These are phyloP conservation scores for Macrostomum cliftonense DNA, from an alignment of 2,888 invertebrate species.

Conservation along the genomic window DNA sequence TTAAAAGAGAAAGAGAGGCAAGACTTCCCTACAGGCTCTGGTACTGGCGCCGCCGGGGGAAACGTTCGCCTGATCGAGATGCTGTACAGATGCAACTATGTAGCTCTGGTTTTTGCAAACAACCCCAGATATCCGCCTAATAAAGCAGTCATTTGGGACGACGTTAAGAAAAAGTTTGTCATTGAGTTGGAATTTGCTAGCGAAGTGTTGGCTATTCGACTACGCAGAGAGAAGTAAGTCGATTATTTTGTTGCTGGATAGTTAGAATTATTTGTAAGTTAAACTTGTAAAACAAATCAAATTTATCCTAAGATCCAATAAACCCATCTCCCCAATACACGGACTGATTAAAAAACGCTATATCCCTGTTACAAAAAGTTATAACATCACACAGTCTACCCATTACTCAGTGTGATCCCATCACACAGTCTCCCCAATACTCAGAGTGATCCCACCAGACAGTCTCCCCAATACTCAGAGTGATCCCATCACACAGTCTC, in stretches of 20 bases:
- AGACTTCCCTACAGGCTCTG: slow-evolving; percentile 63
- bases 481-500: too few relatives aligned
- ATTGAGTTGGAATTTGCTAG: slow-evolving; percentile 82
- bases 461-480: too few relatives aligned
- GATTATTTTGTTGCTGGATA: background rate
- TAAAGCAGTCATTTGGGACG: slow-evolving; percentile 70
- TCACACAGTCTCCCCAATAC: too few relatives aligned
- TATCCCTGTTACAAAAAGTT: too few relatives aligned
- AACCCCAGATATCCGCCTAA: slow-evolving; percentile 5
- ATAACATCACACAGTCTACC: too few relatives aligned
- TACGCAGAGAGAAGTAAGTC: slow-evolving; percentile 59
- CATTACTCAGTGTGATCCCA: too few relatives aligned
- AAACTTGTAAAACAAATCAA: too few relatives aligned
- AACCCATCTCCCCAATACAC: too few relatives aligned
- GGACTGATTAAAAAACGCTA: too few relatives aligned
- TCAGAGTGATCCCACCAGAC: too few relatives aligned
- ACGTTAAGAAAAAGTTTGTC: slow-evolving; percentile 76
- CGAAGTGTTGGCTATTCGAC: slow-evolving; percentile 71
- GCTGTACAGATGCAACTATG: slow-evolving; percentile 76
- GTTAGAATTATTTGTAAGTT: too few relatives aligned
- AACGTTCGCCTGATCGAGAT: slow-evolving; percentile 86
- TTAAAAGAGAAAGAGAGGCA: slow-evolving; percentile 80
- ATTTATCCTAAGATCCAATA: too few relatives aligned
- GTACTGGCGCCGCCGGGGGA: background rate
- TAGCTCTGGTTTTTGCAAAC: slow-evolving; percentile 68